Conservation (phyloP, 2,797 vertebrate genomes). For the Sternarchorhynchus goeldii region DNA sequence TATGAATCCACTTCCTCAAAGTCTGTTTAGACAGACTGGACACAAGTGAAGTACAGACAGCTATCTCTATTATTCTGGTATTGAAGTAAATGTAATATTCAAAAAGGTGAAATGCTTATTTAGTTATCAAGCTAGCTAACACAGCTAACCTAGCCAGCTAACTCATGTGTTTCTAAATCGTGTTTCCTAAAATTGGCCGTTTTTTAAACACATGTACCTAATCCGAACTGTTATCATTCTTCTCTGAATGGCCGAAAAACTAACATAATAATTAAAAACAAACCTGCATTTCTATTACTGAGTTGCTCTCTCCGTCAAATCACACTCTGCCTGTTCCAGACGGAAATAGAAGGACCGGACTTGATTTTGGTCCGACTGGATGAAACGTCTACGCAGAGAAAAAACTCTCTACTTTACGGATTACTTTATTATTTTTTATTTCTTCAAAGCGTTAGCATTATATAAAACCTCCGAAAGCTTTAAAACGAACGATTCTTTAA, state of each 20-base stretch:
- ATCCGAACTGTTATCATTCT: background rate
- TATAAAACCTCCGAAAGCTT: background rate
- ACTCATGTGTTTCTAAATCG: background rate
- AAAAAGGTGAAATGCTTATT: no score
- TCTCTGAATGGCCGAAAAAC: background rate
- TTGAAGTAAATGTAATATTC: background rate
- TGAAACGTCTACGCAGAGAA: conserved; percentile 37
- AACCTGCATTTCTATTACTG: conserved; percentile 47
- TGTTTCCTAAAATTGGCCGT: background rate
- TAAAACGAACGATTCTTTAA: background rate
- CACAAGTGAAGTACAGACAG: background rate
- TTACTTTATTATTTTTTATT: no score
- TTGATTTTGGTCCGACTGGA: conserved; percentile 54
- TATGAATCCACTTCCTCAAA: background rate
- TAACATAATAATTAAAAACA: background rate
- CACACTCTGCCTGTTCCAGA: conserved; percentile 57
- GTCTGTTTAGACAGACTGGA: background rate
- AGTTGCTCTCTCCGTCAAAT: conserved; percentile 50
- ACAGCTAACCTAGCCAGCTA: background rate
- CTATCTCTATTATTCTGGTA: no score
- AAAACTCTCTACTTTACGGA: no score
- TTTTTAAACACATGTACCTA: no score
- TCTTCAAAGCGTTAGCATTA: no score
- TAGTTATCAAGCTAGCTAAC: background rate
- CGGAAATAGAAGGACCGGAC: conserved; percentile 67